Conservation (phyloP, 2,888 invertebrate species). For the Allacma fusca region DNA sequence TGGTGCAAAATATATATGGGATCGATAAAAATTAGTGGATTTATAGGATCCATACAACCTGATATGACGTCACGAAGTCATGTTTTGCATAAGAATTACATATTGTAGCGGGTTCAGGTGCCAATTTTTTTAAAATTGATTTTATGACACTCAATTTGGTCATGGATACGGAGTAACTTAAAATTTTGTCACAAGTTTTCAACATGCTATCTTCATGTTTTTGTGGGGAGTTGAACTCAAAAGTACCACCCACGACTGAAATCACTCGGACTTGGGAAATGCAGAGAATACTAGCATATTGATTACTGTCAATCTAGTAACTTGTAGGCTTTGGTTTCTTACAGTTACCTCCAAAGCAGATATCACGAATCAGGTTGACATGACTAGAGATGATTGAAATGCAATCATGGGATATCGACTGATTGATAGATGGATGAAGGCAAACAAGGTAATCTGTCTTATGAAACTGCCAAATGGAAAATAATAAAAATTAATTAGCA, state of each 20-base stretch:
- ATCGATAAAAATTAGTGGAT: too few species aligned
- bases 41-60: too few species aligned
- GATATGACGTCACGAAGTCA: too few species aligned
- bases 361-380: neutral
- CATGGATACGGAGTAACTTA: neutral
- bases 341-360: neutral
- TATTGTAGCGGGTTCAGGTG: too few species aligned
- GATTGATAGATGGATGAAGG: conserved; percentile 43
- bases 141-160: neutral
- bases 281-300: neutral
- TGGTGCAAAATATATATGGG: too few species aligned
- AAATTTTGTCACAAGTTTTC: neutral
- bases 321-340: neutral
- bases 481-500: conserved; percentile 42
- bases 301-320: neutral
- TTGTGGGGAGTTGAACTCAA: neutral
- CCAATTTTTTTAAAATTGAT: too few species aligned
- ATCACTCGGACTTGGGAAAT: neutral
- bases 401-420: conserved; percentile 16
- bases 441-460: conserved; percentile 43
- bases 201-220: neutral
- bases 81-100: too few species aligned
- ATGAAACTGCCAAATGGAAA: conserved; percentile 36
- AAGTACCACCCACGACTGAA: neutral
- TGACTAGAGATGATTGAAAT: conserved; percentile 29